These are phyloP conservation scores for Sarcophaga caerulescens DNA, from an alignment of 2,888 invertebrate genomes.

Conservation along the genomic window DNA sequence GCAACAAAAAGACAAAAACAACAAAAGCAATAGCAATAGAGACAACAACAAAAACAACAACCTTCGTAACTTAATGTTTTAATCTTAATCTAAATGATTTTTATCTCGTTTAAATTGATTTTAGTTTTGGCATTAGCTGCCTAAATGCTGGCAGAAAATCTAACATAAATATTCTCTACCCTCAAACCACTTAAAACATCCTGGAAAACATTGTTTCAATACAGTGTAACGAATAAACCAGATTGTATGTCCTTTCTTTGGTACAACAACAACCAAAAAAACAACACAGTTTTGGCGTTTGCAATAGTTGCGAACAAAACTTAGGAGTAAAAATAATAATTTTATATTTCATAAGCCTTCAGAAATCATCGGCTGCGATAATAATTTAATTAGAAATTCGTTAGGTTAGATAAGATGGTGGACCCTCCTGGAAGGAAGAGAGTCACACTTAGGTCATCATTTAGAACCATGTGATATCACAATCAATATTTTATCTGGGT, in stretches of 20 bases:
- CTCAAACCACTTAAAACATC: slow-evolving; percentile 60
- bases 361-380: no score
- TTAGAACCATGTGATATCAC: no score
- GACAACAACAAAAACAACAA: slow-evolving; percentile 44
- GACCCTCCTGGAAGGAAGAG: no score
- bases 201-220: slow-evolving; percentile 57
- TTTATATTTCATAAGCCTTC: no score
- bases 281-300: background rate
- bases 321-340: background rate
- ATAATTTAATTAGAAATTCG: no score
- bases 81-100: slow-evolving; percentile 72
- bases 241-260: slow-evolving; percentile 33
- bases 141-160: slow-evolving; percentile 66
- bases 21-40: slow-evolving; percentile 22
- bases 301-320: slow-evolving; percentile 4
- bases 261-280: background rate
- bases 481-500: no score
- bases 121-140: slow-evolving; percentile 70
- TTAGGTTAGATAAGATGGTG: no score
- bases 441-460: no score
- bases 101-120: slow-evolving; percentile 72
- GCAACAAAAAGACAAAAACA: slow-evolving; percentile 10
- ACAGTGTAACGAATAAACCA: slow-evolving; percentile 39
- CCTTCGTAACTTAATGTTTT: slow-evolving; percentile 67
- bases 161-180: slow-evolving; percentile 69